Conservation (phyloP, 2,888 invertebrate species). For the Drosophila robusta region DNA sequence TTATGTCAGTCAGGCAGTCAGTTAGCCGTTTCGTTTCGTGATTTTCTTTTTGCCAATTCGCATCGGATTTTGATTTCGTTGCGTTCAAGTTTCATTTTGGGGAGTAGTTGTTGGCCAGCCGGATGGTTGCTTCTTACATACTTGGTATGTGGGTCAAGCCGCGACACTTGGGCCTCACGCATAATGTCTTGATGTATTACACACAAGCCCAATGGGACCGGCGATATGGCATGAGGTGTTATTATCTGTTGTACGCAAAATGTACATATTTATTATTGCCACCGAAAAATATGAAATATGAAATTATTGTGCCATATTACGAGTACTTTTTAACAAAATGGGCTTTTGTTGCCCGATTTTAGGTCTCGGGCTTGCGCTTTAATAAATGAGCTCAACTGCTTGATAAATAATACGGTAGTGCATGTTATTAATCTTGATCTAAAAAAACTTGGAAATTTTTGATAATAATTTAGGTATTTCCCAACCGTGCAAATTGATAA, state of each 20-base stretch:
- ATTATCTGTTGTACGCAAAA: conserved; percentile 49
- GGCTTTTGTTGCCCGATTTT: background rate
- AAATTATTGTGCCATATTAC: conserved; percentile 57
- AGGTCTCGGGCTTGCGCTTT: conserved; percentile 13
- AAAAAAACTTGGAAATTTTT: conserved; percentile 1
- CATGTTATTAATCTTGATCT: background rate
- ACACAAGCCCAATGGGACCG: conserved; percentile 47
- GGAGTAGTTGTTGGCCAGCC: conserved; percentile 38
- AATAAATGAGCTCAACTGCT: conserved; percentile 26
- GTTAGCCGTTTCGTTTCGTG: conserved; percentile 14
- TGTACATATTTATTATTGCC: conserved; percentile 54
- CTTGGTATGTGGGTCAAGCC: conserved; percentile 73
- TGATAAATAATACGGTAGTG: background rate
- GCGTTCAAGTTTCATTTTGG: conserved; percentile 66
- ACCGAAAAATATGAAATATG: conserved; percentile 38
- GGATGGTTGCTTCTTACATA: conserved; percentile 40
- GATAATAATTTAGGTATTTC: too few relatives aligned
- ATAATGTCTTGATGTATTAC: conserved; percentile 63
- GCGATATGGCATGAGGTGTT: conserved; percentile 55
- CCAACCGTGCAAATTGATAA: too few relatives aligned
- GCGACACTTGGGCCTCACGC: conserved; percentile 66
- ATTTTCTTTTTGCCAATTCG: conserved; percentile 71
- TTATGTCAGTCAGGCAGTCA: conserved; percentile 61
- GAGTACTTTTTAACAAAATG: conserved; percentile 47
- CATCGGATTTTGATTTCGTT: conserved; percentile 34